Conservation (phyloP, 2,888 invertebrate species). For the Hemicrepidius hirtus region DNA sequence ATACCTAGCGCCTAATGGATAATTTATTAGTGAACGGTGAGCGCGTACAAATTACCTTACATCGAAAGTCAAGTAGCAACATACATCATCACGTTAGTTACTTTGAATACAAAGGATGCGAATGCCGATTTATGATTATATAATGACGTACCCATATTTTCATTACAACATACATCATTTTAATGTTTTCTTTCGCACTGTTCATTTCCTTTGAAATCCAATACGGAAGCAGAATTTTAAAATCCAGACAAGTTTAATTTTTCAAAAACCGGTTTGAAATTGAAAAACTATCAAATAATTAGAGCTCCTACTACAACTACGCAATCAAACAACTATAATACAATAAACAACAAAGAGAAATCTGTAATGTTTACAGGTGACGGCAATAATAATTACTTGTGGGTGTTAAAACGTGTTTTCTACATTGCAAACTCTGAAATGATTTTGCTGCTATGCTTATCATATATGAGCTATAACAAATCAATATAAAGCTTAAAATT, state of each 20-base stretch:
- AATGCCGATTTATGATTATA: conserved; percentile 32
- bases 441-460: no score
- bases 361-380: background rate
- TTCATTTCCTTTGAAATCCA: background rate
- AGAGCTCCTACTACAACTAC: background rate
- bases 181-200: conserved; percentile 4
- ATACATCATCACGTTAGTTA: conserved; percentile 35
- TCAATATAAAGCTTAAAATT: no score
- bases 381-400: conserved; percentile 1
- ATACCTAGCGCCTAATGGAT: conserved; percentile 33
- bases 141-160: conserved; percentile 23
- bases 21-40: conserved; percentile 38
- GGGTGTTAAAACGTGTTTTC: background rate
- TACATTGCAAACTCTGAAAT: background rate
- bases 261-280: no score
- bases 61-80: conserved; percentile 38
- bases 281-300: background rate
- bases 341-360: conserved; percentile 12
- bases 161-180: conserved; percentile 19
- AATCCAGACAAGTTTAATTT: no score
- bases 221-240: no score
- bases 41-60: conserved; percentile 37
- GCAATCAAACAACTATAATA: background rate
- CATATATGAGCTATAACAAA: no score
- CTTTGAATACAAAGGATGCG: conserved; percentile 38